Base-by-base conservation (phyloP, 1,140 invertebrate species). In the Drosophila mojavensis region DNA sequence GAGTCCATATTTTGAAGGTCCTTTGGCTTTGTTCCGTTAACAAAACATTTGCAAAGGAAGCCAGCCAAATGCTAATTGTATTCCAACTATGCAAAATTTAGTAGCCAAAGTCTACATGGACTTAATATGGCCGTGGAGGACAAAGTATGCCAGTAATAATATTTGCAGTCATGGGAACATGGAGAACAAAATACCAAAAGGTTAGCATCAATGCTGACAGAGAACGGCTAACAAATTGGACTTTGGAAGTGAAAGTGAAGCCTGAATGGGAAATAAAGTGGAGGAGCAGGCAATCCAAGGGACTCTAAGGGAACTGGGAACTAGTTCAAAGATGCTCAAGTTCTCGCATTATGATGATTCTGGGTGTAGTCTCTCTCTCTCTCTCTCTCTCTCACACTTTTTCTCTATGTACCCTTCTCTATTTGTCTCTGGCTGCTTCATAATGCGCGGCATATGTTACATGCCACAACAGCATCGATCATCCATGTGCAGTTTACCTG, bases 391-490 rank as follows among this genome's bases (percentile, higher is more conserved):
- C 10, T 39, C 33, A 2, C 33, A 9, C 2, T 0, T 0, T 33
- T 9, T 36, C 6, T 10, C 33, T 36, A 1, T 53, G 2, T 51
- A 11, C 28, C 3, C 5, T 3, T 43, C 5, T 59, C 9, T 3
- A 24, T 24, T 24, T 3, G 20, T 24, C 28, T 30, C 4, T 5
- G 5, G 26, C 26, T 28, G 26, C 26, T 28, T 48, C 17, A 17
- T 17, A 17, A 17, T 17, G 9, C 30, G 13, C 11, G 7, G 15
- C 33, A 20, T 47, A 13, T 20, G 43, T 30, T 47, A 15, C 41
- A 30, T 47, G 58, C 58, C 58, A 47, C 58, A 30, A 11, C n/a
- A 60, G 41, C 28, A 60, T 59, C 41, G 56, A 59, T 59, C 56
- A 59, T 45, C 9, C 43, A 41, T 3, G 13, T 30, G n/a, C 3